Evolutionary conservation across 2,888 invertebrate species (phyloP).

Genomic region (Nysson spinosus): DNA sequence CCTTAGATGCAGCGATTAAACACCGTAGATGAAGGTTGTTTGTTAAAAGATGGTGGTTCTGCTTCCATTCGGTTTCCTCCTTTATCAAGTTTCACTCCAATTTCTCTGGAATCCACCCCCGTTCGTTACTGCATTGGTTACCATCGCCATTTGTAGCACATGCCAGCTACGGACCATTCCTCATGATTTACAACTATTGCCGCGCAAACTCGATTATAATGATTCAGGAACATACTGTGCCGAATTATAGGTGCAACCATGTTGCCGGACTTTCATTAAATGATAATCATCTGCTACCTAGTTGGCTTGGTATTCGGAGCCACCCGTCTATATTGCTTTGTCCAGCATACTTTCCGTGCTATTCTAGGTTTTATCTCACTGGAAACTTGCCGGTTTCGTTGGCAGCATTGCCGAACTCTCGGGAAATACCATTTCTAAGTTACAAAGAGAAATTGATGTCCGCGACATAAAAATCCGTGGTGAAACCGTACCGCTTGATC

Average conservation of each 20-base stretch:
- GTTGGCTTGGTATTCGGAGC: slow-evolving; percentile 8
- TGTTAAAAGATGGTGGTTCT: too few species aligned
- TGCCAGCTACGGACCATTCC: slow-evolving; percentile 47
- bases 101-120: too few species aligned
- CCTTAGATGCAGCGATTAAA: too few species aligned
- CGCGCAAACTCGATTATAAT: slow-evolving; percentile 66
- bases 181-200: slow-evolving; percentile 68
- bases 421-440: not conserved
- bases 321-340: slow-evolving; percentile 11
- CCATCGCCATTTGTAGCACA: slow-evolving; percentile 42
- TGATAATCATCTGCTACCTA: slow-evolving; percentile 50
- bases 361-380: slow-evolving; percentile 16
- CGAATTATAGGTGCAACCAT: slow-evolving; percentile 53
- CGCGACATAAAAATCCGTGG: too few species aligned
- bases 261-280: slow-evolving; percentile 54
- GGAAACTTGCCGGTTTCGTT: not conserved
- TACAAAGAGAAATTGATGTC: not conserved
- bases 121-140: slow-evolving; percentile 9
- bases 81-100: too few species aligned
- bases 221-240: slow-evolving; percentile 59
- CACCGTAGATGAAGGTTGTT: too few species aligned
- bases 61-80: not conserved
- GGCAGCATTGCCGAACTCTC: not conserved
- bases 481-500: too few species aligned
- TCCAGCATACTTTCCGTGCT: slow-evolving; percentile 5